These are phyloP conservation scores for Cheirogaleus medius DNA, from an alignment of 2,113 vertebrate genomes.

Conservation along the genomic window DNA sequence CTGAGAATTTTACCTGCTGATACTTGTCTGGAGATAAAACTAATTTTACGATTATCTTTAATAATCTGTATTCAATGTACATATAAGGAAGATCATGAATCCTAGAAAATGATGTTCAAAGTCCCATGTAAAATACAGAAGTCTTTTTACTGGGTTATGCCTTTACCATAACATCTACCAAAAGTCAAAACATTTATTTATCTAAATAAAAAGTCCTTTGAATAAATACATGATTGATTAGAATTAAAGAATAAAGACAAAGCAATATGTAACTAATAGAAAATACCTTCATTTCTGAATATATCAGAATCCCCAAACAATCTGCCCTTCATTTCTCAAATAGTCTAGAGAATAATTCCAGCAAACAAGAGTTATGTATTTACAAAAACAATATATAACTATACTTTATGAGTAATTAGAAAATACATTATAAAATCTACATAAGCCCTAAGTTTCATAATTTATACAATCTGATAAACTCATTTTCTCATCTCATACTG, in stretches of 20 bases:
- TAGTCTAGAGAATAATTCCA: background rate
- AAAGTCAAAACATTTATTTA: background rate
- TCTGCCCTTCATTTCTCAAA: background rate
- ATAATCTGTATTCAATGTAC: background rate
- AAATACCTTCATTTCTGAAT: background rate
- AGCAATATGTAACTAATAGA: background rate
- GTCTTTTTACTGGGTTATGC: background rate
- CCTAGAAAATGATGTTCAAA: background rate
- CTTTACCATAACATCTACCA: background rate
- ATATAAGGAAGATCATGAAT: background rate
- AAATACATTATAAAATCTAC: background rate
- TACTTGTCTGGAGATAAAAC: background rate
- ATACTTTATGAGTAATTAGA: background rate
- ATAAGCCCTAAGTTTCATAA: background rate
- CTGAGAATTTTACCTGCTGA: background rate
- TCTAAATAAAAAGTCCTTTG: background rate
- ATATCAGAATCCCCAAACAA: background rate
- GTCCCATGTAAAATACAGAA: background rate
- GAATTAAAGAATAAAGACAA: conserved; percentile 40
- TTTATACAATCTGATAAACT: background rate
- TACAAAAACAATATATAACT: background rate
- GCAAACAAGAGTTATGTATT: background rate
- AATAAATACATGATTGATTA: background rate
- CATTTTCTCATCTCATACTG: background rate
- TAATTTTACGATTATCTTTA: background rate